Percentiles rank a stretch among this genome's conserved stretches.
Evolutionary conservation across 2,888 invertebrate species (phyloP).

Genomic region (Dolomedes plantarius): DNA sequence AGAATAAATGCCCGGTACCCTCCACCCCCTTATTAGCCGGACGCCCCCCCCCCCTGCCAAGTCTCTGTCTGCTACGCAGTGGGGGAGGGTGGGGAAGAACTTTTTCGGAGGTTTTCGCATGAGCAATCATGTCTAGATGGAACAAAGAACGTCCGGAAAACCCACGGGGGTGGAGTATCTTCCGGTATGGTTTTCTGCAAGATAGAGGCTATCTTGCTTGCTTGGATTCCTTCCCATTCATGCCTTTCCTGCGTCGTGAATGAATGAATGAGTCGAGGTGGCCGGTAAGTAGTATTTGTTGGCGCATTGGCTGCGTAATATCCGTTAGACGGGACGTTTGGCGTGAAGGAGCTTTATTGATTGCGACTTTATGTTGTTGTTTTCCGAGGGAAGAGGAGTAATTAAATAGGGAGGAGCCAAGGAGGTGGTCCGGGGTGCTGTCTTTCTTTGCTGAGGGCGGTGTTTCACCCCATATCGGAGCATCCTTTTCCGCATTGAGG

Average conservation of each 20-base stretch:
- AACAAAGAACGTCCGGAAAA: conserved; percentile 8
- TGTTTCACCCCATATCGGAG: too few species aligned
- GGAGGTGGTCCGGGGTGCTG: too few species aligned
- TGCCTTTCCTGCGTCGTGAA: neutral
- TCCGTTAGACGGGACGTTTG: neutral
- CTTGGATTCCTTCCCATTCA: conserved; percentile 6
- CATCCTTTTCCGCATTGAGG: too few species aligned
- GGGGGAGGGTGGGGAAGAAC: too few species aligned
- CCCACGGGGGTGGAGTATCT: neutral
- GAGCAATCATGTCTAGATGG: conserved; percentile 1
- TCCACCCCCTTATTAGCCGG: conserved; percentile 7
- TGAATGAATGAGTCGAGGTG: too few species aligned
- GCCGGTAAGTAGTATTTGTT: neutral
- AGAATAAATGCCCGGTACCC: neutral
- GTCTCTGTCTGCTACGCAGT: too few species aligned
- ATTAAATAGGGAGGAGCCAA: too few species aligned
- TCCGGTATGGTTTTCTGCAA: neutral
- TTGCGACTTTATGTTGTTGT: too few species aligned
- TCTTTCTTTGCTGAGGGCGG: too few species aligned
- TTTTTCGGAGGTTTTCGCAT: neutral
- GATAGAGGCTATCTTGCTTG: neutral
- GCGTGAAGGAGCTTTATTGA: too few species aligned
- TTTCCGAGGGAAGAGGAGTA: too few species aligned
- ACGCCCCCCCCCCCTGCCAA: neutral
- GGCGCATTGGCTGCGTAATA: neutral